Base-by-base conservation (phyloP, 2,888 invertebrate species). In the Acleris laterana region DNA sequence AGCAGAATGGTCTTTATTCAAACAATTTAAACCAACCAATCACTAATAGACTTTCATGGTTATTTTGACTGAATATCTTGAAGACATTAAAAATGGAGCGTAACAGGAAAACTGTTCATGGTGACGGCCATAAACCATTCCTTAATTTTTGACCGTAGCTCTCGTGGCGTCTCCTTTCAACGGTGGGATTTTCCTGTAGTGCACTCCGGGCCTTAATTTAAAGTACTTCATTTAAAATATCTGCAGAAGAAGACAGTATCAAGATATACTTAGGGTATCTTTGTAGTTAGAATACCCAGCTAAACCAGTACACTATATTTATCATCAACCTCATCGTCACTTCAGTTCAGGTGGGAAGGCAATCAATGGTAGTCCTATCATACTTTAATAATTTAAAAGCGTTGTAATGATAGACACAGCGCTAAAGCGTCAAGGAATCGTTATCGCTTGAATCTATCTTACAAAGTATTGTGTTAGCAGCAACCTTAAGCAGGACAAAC, bases 401-500 rank as follows among this genome's bases (percentile, higher is more conserved):
- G 13, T 4, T 38, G 13, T 38, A 38, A 13, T 38, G 38, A 38
- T 38, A 13, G 38, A 13, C 11, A 32, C 32, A 11, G 32, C 9
- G 38, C 38, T 38, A 38, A 5, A 13, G 38, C 13, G 19, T 20
- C 1, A 53, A 53, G 6, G 5, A 53, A 38, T 19, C 53, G 53
- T 42, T 42, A 22, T 55, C 55, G 55, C 42, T 44, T 42, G 16
- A 20, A 42, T 22, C 9, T 9, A 44, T 44, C 44, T 57, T 17
- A 7, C 46, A 57, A 46, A 20, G 11, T 17, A 5, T 11, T 22
- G 25, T 57, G 46, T 42, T 46, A 25, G 77, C 70, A 72, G 70
- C 72, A 71, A 73, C 70, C 72, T 57, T 68, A 65, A 73, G 74
- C 70, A 72, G 73, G 72, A 76, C 78, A 77, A 77, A 77, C 78